Evolutionary conservation across 2,888 invertebrate genomes (phyloP), one percentile per base, ranked within the genome.

Genomic region (Spatulosminthurus flaviceps): DNA sequence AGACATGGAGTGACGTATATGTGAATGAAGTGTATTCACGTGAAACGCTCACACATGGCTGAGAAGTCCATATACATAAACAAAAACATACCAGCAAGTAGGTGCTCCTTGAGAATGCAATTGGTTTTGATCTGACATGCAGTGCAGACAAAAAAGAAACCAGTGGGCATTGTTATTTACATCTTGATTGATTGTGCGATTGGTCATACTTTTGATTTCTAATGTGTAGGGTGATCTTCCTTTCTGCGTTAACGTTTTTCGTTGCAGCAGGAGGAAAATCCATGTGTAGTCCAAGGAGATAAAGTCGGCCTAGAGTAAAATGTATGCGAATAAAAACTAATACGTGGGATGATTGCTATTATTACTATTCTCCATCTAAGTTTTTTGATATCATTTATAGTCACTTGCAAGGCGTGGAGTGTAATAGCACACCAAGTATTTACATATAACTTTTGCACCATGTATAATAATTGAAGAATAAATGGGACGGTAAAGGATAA

Each of bases 101-200:
- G 19, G 60, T 41, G 34, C 9, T 29, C 75, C 64, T 29, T 64
- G 41, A 75, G 51, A 26, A 67, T 76, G 69, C 26, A 76, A 42
- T 64, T 69, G 76, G 76, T 42, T 76, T 74, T 43, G 43, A 67
- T 76, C 69, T 21, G 26, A 41, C 69, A 19, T 76, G 67, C 21
- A 64, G 21, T 76, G 76, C 26, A 69, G 43, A 66, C 42, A 75
- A 75, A 42, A 75, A 61, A 64, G 75, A 66, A 75, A 66, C 51
- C 66, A 67, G 76, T 76, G 76, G 76, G 76, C 69, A 76, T 76
- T 76, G 76, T 76, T 76, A 76, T 76, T 76, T 67, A 51, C 69
- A 67, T 76, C 76, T 42, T 76, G 76, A 76, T 69, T 76, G 76
- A 76, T 76, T 76, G 76, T 67, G 34, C 43, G 66, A 66, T 64